Base-by-base conservation (phyloP, 2,888 invertebrate genomes). In the Drosophila testacea region DNA sequence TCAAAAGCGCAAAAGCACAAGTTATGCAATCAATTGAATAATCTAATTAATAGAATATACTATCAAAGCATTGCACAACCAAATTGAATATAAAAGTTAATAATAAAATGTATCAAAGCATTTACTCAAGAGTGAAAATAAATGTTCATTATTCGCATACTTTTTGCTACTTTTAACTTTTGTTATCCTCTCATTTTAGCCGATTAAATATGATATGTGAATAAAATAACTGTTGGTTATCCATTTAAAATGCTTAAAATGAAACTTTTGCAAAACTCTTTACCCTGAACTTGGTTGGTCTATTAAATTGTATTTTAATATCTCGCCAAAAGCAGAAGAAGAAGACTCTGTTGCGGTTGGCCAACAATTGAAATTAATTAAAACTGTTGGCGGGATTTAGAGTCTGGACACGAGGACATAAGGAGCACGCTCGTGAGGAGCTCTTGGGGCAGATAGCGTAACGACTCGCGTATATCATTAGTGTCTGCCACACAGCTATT, bases 301-400 rank as follows among this genome's bases (percentile, higher is more conserved):
- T 9, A 3, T 48, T 27, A 55, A 62, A 60, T 46, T 69, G 63
- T 22, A 46, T 50, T 64, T 50, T 57, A 13, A 63, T 56, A 65
- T 44, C 13, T n/a, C 11, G 38, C 1, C 34, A 13, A 28, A 13
- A 22, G 47, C 7, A 44, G 10, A 38, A 4, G 30, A n/a, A n/a
- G 38, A 46, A 56, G 67, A 50, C 52, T 63, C 73, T 67, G 50
- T 57, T 59, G 65, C 7, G 54, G 32, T 48, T 46, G 32, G 69
- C 38, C 28, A 70, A 70, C 83, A 86, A 71, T 71, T 68, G 63
- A 70, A 83, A 72, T 81, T 86, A 83, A 83, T 83, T 88, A 83
- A 83, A 86, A 81, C 55, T 57, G 55, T 54, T 68, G 16, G 51
- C 34, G 41, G 42, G 34, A 44, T 34, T 55, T 34, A 27, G 32